Conservation (phyloP, 2,888 invertebrate genomes). For the Gerris lacustris region DNA sequence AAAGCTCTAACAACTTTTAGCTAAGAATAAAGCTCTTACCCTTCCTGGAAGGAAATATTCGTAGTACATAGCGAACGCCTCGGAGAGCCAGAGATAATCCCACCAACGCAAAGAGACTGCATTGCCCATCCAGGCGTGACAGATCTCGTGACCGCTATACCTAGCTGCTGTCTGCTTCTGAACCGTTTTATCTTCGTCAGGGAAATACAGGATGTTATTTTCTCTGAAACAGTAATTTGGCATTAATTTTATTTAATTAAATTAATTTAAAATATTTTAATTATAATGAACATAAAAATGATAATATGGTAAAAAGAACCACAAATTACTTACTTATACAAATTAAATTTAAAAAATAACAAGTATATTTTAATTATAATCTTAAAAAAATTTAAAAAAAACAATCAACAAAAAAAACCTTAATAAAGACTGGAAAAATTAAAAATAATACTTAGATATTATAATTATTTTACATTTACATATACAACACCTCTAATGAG, state of each 20-base stretch:
- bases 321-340: too few species aligned
- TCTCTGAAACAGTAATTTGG: constrained; percentile 24
- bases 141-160: constrained; percentile 43
- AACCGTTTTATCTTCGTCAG: constrained; percentile 25
- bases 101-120: constrained; percentile 38
- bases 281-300: too few species aligned
- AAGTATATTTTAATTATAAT: too few species aligned
- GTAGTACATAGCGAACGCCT: constrained; percentile 45
- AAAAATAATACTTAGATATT: too few species aligned
- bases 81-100: constrained; percentile 39
- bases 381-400: too few species aligned
- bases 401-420: too few species aligned
- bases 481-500: too few species aligned
- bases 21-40: constrained; percentile 30
- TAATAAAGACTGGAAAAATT: too few species aligned
- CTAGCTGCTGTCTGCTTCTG: constrained; percentile 32
- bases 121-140: constrained; percentile 45
- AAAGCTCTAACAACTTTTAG: too few species aligned
- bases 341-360: too few species aligned
- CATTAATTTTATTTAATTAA: neutral
- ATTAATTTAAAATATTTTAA: neutral
- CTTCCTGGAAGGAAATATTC: constrained; percentile 37
- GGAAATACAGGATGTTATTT: constrained; percentile 22
- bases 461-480: too few species aligned
- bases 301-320: too few species aligned